phyloP scores from a whole-genome alignment of 2,888 invertebrate species.

The Apeira syringaria region DNA sequence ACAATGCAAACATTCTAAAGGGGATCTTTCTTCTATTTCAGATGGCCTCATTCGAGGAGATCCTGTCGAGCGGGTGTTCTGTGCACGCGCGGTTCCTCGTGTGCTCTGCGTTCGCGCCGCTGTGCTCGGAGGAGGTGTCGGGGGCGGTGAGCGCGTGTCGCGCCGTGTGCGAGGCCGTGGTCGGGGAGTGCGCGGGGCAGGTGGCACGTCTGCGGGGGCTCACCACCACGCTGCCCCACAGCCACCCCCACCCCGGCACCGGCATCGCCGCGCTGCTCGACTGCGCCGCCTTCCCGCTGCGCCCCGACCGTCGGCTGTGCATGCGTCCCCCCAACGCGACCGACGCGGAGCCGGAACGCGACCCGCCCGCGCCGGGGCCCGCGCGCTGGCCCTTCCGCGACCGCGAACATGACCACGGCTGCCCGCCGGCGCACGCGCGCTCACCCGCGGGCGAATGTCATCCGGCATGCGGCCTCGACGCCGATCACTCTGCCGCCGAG shows the following conservation, averaged over 20 bases:
- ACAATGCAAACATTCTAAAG: slow-evolving; percentile 15
- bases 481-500: slow-evolving; percentile 86
- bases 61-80: slow-evolving; percentile 92
- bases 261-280: slow-evolving; percentile 70
- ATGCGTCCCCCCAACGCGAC: slow-evolving; percentile 86
- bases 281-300: slow-evolving; percentile 91
- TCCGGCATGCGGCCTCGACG: slow-evolving; percentile 87
- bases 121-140: slow-evolving; percentile 94
- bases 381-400: slow-evolving; percentile 69
- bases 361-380: slow-evolving; percentile 54
- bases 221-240: no score
- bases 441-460: slow-evolving; percentile 84
- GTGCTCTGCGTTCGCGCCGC: slow-evolving; percentile 95
- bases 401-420: slow-evolving; percentile 67
- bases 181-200: slow-evolving; percentile 90
- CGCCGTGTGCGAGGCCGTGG: slow-evolving; percentile 91
- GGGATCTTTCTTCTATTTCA: slow-evolving; percentile 61
- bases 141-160: slow-evolving; percentile 94
- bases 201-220: slow-evolving; percentile 87
- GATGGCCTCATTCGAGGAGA: slow-evolving; percentile 87
- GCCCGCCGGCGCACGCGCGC: slow-evolving; percentile 85
- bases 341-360: slow-evolving; percentile 66
- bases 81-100: slow-evolving; percentile 92
- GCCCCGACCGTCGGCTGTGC: slow-evolving; percentile 87
- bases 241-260: no score